Percentiles rank a stretch among this genome's conserved stretches.
phyloP scores from a whole-genome alignment of 1,140 invertebrate genomes.

The Trypoxylus dichotomus region DNA sequence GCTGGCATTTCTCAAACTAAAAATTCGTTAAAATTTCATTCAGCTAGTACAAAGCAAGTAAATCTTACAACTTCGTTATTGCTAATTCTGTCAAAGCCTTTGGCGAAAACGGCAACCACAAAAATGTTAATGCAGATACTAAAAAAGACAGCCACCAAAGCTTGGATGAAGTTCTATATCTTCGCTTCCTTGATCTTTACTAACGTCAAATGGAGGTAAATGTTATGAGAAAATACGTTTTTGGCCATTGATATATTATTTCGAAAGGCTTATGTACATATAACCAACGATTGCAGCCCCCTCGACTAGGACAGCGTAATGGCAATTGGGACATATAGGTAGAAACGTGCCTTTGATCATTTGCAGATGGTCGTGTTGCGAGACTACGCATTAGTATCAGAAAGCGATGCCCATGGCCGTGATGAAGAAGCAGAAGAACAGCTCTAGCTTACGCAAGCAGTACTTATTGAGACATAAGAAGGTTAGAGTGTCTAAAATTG shows the following conservation, averaged over 20 bases:
- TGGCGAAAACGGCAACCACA: constrained; percentile 86
- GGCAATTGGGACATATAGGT: constrained; percentile 85
- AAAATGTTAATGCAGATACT: constrained; percentile 92
- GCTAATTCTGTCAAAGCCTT: constrained; percentile 76
- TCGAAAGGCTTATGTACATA: constrained; percentile 58
- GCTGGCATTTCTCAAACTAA: not conserved
- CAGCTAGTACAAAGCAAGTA: constrained; percentile 88
- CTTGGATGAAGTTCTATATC: constrained; percentile 89
- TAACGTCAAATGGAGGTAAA: constrained; percentile 91
- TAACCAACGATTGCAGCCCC: constrained; percentile 84
- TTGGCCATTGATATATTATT: constrained; percentile 62
- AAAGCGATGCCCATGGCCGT: constrained; percentile 85
- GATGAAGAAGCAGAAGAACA: constrained; percentile 85
- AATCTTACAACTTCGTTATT: constrained; percentile 58
- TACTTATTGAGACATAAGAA: constrained; percentile 91
- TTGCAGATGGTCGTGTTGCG: constrained; percentile 70
- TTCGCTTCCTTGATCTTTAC: constrained; percentile 89
- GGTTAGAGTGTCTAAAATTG: constrained; percentile 87
- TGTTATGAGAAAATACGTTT: constrained; percentile 88
- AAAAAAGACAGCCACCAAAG: constrained; percentile 73
- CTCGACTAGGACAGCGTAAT: constrained; percentile 71
- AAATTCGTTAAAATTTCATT: constrained; percentile 73
- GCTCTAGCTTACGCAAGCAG: constrained; percentile 87
- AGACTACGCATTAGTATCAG: constrained; percentile 84
- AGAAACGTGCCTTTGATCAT: constrained; percentile 81